These are phyloP conservation scores for Babyrousa celebensis DNA, from an alignment of 2,797 vertebrate genomes.

Conservation along the genomic window DNA sequence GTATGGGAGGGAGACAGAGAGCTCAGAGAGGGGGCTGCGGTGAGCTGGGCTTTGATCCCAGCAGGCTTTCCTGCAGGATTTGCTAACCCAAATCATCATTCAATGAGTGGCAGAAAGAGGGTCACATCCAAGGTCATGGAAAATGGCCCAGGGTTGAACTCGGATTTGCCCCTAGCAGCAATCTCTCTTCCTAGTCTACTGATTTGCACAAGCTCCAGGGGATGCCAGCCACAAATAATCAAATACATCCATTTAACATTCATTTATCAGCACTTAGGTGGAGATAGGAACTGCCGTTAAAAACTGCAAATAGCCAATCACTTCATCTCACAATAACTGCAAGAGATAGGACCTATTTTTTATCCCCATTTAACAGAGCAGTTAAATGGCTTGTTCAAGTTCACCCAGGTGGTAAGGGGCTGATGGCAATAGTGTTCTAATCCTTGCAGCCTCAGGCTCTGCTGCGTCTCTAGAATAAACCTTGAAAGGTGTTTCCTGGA, in stretches of 20 bases:
- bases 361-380: neutral
- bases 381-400: neutral
- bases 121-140: neutral
- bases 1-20: neutral
- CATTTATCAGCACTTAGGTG: neutral
- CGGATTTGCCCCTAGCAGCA: neutral
- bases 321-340: neutral
- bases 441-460: neutral
- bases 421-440: neutral
- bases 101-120: neutral
- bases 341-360: neutral
- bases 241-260: neutral
- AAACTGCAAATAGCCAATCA: neutral
- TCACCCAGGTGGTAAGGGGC: neutral
- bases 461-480: neutral
- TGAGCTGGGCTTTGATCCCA: neutral
- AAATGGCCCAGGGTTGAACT: constrained; percentile 33
- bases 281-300: neutral
- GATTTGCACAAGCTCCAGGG: neutral
- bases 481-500: neutral
- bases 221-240: neutral
- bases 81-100: neutral
- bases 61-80: neutral
- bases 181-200: neutral
- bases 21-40: neutral